Base-by-base conservation (phyloP, 2,888 invertebrate genomes). In the Rhaphigaster nebulosa region DNA sequence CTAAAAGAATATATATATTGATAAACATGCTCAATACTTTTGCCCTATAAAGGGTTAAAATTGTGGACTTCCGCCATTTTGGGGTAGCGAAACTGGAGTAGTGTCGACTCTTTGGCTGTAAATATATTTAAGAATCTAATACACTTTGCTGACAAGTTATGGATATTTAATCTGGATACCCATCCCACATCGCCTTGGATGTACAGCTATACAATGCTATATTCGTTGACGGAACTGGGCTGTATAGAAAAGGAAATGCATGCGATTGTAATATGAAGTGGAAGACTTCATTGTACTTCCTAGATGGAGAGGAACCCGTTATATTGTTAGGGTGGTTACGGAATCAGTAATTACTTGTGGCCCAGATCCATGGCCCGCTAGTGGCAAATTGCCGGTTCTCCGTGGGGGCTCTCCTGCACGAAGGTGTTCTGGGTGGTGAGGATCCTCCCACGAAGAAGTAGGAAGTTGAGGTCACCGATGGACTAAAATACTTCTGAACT, bases 311-410 rank as follows among this genome's bases (percentile, higher is more conserved):
- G 45, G 84, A 26, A 3, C 18, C 84, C 84, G 84, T 84, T 84
- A 84, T 8, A 84, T 50, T 84, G 84, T 84, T 84, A 84, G n/a
- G 45, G 12, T 45, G 84, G 84, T 84, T 84, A 84, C 84, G 84
- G 84, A 84, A 84, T 84, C 26, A 26, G 45, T 84, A 84, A 84
- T 84, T 84, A 84, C 45, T 18, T n/a, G n/a, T 84, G 84, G 45
- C 84, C 84, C 84, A 45, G 45, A 45, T 84, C 45, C n/a, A 23
- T 76, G 70, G 1, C 12, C 84, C n/a, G n/a, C 84, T 84, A 84
- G 84, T 84, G 84, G 84, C 45, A 84, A 84, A 84, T 84, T 45
- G 84, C 45, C 38, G 38, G 41, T 80, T 38, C 23, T 56, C 56
- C 56, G 26, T n/a, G 23, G 56, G 56, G n/a, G 70, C 0, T 34